Evolutionary conservation across 2,797 vertebrate genomes (phyloP).

Genomic region (Galago senegalensis): DNA sequence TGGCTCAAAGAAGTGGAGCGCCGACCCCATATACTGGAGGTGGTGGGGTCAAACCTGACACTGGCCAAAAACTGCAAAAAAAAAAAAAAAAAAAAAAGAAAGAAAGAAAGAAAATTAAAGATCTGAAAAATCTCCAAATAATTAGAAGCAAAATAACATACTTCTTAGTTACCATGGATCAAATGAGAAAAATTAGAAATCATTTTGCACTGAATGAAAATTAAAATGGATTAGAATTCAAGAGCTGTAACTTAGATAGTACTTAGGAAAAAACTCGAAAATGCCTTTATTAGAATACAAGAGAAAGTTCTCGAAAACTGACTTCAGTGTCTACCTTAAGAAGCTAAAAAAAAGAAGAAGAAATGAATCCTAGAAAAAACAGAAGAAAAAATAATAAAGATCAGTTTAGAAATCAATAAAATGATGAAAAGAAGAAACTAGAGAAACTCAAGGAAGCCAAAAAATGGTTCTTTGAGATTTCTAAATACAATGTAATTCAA

Average conservation of each 20-base stretch:
- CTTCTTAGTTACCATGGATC: not conserved
- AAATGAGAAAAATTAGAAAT: slow-evolving; percentile 1
- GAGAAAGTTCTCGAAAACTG: not conserved
- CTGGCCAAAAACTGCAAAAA: too few species aligned
- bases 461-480: not conserved
- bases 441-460: not conserved
- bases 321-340: not conserved
- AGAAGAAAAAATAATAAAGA: too few species aligned
- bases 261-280: slow-evolving; percentile 31
- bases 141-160: not conserved
- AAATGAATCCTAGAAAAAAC: not conserved
- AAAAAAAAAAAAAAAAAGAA: too few species aligned
- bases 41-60: too few species aligned
- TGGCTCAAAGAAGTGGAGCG: too few species aligned
- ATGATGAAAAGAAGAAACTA: not conserved
- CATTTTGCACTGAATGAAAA: slow-evolving; percentile 52
- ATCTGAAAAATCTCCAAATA: slow-evolving; percentile 12
- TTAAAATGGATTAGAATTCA: not conserved
- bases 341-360: not conserved
- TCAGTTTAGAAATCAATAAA: not conserved
- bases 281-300: not conserved
- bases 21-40: too few species aligned
- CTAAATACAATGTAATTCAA: not conserved
- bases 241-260: not conserved
- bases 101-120: not conserved